A percentile compares a stretch with the other conserved stretches of the same genome.
Evolutionary conservation across 2,888 invertebrate genomes (phyloP).

Genomic region (Panopea generosa): DNA sequence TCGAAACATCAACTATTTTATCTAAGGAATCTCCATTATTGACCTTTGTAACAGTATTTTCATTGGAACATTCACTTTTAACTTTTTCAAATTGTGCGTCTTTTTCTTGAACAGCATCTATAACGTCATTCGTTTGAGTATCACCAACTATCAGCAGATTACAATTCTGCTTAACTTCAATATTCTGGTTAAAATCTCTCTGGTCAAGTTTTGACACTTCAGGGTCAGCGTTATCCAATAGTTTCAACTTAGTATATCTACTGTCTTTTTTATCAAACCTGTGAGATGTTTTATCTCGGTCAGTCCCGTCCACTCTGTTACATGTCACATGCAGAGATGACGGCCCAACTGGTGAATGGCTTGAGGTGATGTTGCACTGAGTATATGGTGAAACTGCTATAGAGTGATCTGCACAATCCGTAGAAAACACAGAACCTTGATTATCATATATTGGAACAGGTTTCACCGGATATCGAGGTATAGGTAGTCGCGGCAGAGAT

Average conservation of each 20-base stretch:
- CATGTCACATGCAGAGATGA: not conserved
- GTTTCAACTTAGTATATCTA: not conserved
- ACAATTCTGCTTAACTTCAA: slow-evolving; percentile 36
- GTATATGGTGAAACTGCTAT: not conserved
- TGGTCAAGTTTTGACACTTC: slow-evolving; percentile 13
- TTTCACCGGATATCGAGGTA: slow-evolving; percentile 52
- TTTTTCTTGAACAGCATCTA: too few relatives aligned
- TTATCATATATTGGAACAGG: slow-evolving; percentile 50
- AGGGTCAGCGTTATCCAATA: not conserved
- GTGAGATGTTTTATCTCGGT: slow-evolving; percentile 1
- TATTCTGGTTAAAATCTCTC: slow-evolving; percentile 39
- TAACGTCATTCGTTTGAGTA: too few relatives aligned
- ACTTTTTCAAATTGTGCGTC: too few relatives aligned
- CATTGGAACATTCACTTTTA: too few relatives aligned
- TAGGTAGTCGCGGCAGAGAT: slow-evolving; percentile 18
- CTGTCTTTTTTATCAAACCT: not conserved
- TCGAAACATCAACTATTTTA: too few relatives aligned
- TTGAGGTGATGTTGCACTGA: not conserved
- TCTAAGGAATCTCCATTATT: too few relatives aligned
- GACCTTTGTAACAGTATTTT: too few relatives aligned
- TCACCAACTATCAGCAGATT: slow-evolving; percentile 11
- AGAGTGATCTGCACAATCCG: not conserved
- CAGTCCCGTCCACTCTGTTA: not conserved
- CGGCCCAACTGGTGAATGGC: not conserved
- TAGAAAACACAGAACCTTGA: not conserved